A percentile compares a stretch with the other conserved stretches of the same genome.
Evolutionary conservation across 2,797 vertebrate species (phyloP).

Genomic region (Gorsachius magnificus): DNA sequence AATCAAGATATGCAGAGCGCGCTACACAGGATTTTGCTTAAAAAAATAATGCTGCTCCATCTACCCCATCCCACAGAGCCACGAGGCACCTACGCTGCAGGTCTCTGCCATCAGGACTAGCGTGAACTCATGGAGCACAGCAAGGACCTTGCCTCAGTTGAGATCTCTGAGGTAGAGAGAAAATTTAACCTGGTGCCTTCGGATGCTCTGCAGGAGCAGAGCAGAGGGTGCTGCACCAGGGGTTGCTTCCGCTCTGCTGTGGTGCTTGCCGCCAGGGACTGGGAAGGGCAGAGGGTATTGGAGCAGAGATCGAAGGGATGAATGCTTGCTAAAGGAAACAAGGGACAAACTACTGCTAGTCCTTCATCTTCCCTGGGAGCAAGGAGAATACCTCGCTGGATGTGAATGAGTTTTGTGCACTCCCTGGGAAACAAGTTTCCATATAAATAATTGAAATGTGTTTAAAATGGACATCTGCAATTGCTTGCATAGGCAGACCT

Average conservation of each 20-base stretch:
- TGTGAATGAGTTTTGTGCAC: neutral
- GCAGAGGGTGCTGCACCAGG: fast-evolving
- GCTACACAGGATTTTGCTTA: neutral
- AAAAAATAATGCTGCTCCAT: neutral
- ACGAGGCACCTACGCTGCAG: fast-evolving
- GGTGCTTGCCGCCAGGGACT: fast-evolving
- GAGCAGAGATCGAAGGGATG: neutral
- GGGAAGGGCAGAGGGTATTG: neutral
- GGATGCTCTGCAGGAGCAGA: neutral
- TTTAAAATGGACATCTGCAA: neutral
- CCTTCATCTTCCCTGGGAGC: neutral
- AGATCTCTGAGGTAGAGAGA: neutral
- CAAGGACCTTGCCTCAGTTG: neutral
- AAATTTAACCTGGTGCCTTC: neutral
- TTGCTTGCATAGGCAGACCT: neutral
- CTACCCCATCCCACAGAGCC: neutral
- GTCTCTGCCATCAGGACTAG: neutral
- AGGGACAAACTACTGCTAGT: neutral
- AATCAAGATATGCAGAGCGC: neutral
- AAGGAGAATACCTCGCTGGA: neutral
- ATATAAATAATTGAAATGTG: neutral
- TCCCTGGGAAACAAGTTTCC: neutral
- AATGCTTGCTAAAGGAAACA: neutral
- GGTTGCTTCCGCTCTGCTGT: neutral
- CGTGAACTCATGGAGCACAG: neutral